A percentile compares a stretch with the other conserved stretches of the same genome.
These are phyloP conservation scores for Psittacara wagleri DNA, from an alignment of 2,113 vertebrate genomes.

Conservation along the genomic window DNA sequence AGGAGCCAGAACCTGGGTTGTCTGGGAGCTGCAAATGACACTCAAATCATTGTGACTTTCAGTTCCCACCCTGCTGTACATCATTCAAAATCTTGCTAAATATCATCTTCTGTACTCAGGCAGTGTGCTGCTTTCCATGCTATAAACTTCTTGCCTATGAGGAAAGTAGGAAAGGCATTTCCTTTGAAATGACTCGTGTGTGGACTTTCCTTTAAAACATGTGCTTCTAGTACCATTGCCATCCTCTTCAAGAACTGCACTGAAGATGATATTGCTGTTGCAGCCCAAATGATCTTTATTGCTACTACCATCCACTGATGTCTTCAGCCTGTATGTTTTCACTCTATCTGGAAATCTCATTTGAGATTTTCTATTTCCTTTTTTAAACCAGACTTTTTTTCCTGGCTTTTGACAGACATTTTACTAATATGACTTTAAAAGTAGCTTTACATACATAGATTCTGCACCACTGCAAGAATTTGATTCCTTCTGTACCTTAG, in stretches of 20 bases:
- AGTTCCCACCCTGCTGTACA: background rate
- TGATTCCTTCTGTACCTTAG: background rate
- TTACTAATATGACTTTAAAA: background rate
- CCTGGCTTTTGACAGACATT: background rate
- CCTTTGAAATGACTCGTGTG: accelerated
- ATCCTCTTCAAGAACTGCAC: background rate
- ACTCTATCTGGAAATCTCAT: background rate
- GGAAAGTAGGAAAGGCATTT: background rate
- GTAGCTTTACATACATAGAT: background rate
- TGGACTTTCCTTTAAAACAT: background rate
- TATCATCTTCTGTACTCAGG: background rate
- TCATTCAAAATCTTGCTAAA: background rate
- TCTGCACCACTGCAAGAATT: background rate
- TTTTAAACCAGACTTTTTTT: background rate
- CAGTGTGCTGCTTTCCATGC: background rate
- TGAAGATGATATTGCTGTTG: background rate
- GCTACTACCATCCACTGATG: background rate
- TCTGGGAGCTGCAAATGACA: background rate
- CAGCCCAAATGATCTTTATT: background rate
- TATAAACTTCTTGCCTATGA: background rate
- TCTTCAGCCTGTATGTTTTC: background rate
- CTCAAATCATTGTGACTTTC: background rate
- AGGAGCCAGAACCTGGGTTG: background rate
- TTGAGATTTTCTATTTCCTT: background rate
- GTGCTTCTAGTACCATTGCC: background rate